phyloP scores from a whole-genome alignment of 2,797 vertebrate genomes.

The Heliangelus exortis region DNA sequence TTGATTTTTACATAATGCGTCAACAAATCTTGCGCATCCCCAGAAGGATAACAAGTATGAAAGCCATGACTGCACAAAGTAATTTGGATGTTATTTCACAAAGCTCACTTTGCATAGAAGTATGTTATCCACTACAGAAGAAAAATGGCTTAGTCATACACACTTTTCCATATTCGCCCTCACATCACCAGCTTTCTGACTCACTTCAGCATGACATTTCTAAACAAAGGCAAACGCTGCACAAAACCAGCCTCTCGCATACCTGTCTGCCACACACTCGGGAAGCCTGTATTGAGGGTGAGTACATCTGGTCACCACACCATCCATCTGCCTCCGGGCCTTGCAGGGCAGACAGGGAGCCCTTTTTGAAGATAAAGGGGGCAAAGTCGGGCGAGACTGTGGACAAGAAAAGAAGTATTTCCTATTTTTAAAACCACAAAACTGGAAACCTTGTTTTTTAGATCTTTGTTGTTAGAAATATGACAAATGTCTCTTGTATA shows the following conservation, averaged over 20 bases:
- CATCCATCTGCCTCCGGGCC: no score
- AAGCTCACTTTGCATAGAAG: not conserved
- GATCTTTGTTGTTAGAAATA: not conserved
- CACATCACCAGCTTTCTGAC: not conserved
- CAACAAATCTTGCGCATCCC: not conserved
- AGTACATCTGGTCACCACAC: no score
- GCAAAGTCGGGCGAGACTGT: rapidly evolving
- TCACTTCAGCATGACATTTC: not conserved
- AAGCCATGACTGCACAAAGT: not conserved
- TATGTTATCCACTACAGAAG: not conserved
- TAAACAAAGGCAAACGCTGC: not conserved
- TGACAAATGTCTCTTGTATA: not conserved
- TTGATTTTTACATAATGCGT: not conserved
- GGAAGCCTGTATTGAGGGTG: not conserved
- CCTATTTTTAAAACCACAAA: not conserved
- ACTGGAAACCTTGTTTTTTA: not conserved
- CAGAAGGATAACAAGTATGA: not conserved
- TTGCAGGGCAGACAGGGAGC: no score
- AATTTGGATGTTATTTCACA: not conserved
- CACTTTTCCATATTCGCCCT: not conserved
- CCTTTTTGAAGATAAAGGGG: not conserved
- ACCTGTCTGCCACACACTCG: rapidly evolving
- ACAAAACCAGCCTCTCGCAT: not conserved
- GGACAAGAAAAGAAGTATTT: not conserved
- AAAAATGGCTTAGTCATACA: not conserved